Percentiles rank a stretch among this genome's conserved stretches.
These are phyloP conservation scores for Sebastes matsubarae DNA, from an alignment of 2,797 vertebrate species.

Conservation along the genomic window DNA sequence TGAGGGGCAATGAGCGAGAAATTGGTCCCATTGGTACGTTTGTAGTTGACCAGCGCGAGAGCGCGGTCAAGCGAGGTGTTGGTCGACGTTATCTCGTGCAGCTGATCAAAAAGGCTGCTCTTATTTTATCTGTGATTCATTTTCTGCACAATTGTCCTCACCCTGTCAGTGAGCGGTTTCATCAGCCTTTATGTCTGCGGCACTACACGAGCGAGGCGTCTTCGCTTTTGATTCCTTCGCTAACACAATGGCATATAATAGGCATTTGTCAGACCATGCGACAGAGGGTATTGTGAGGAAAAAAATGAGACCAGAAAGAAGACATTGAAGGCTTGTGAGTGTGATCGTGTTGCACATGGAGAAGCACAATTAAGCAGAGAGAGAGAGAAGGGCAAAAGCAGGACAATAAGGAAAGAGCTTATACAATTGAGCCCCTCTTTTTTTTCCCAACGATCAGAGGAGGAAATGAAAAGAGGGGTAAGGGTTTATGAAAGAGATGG, in stretches of 20 bases:
- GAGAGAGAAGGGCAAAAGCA: neutral
- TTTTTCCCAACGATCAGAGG: constrained; percentile 25
- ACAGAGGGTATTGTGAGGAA: neutral
- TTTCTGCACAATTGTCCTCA: constrained; percentile 48
- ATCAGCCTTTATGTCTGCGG: constrained; percentile 53
- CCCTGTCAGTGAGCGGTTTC: constrained; percentile 59
- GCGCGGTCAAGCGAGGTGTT: constrained; percentile 21
- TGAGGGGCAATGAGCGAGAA: constrained; percentile 44
- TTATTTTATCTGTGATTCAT: constrained; percentile 49
- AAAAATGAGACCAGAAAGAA: constrained; percentile 26
- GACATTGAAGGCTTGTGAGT: constrained; percentile 11
- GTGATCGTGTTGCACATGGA: constrained; percentile 31
- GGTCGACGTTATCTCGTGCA: constrained; percentile 32
- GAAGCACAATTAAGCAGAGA: constrained; percentile 16
- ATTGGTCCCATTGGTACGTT: constrained; percentile 68
- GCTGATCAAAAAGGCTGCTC: constrained; percentile 64
- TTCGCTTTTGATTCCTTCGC: constrained; percentile 55
- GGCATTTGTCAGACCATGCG: constrained; percentile 7
- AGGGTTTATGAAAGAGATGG: constrained; percentile 53
- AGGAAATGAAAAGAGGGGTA: constrained; percentile 33
- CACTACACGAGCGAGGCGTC: constrained; percentile 38
- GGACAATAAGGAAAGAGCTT: constrained; percentile 22
- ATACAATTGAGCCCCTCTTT: neutral
- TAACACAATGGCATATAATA: constrained; percentile 38
- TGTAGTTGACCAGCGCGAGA: constrained; percentile 54